These are phyloP conservation scores for Drosophila percnosoma DNA, from an alignment of 2,888 invertebrate species.

Conservation along the genomic window DNA sequence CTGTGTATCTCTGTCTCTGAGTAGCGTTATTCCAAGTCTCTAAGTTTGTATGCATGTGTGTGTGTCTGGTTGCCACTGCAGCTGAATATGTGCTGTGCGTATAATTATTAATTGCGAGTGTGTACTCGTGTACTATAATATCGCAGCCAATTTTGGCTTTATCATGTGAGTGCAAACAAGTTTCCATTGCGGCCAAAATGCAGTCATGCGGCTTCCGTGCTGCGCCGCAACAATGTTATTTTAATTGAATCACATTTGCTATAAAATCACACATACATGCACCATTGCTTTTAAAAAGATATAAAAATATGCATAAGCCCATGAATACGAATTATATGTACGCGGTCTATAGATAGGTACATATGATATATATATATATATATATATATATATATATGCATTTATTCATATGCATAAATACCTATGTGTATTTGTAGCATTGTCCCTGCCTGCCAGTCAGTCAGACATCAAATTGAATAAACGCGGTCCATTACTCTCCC, in stretches of 20 bases:
- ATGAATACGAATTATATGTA: slow-evolving; percentile 17
- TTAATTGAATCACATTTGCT: slow-evolving; percentile 64
- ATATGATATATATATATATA: neutral
- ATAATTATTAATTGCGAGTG: slow-evolving; percentile 74
- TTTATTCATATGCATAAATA: slow-evolving; percentile 6
- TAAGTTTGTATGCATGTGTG: slow-evolving; percentile 5
- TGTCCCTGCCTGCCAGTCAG: slow-evolving; percentile 47
- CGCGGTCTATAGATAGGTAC: neutral
- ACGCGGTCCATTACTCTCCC: slow-evolving; percentile 69
- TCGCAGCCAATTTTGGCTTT: slow-evolving; percentile 56
- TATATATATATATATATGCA: neutral
- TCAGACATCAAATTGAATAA: slow-evolving; percentile 80
- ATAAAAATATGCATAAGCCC: slow-evolving; percentile 52
- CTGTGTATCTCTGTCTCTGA: slow-evolving; percentile 17
- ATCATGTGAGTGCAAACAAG: slow-evolving; percentile 55
- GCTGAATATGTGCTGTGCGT: slow-evolving; percentile 42
- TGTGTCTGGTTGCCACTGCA: slow-evolving; percentile 18
- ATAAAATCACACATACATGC: slow-evolving; percentile 39
- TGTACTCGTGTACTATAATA: slow-evolving; percentile 28
- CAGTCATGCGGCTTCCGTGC: slow-evolving; percentile 76
- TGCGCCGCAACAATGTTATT: slow-evolving; percentile 56
- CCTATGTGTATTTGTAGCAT: slow-evolving; percentile 6
- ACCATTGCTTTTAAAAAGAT: slow-evolving; percentile 57
- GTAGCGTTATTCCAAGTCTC: slow-evolving; percentile 16
- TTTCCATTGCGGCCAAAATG: slow-evolving; percentile 56